phyloP scores from a whole-genome alignment of 2,888 invertebrate species.

The Agriotes lineatus region DNA sequence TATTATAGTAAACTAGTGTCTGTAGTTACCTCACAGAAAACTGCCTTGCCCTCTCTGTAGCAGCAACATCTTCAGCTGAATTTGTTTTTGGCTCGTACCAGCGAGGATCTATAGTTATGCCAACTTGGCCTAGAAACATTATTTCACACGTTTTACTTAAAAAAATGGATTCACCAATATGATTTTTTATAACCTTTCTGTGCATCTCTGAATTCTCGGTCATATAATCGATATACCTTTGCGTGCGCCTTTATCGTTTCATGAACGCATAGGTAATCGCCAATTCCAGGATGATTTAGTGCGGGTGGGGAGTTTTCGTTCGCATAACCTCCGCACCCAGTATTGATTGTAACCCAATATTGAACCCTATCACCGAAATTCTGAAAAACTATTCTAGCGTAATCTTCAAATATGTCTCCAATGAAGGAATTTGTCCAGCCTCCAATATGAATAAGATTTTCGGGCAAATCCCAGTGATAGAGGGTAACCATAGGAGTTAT shows the following conservation, averaged over 20 bases:
- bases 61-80: slow-evolving; percentile 71
- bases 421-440: slow-evolving; percentile 74
- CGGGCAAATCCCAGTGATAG: slow-evolving; percentile 60
- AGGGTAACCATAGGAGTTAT: slow-evolving; percentile 68
- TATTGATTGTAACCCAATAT: slow-evolving; percentile 69
- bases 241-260: slow-evolving; percentile 65
- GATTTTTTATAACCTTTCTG: slow-evolving; percentile 39
- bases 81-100: slow-evolving; percentile 73
- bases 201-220: slow-evolving; percentile 16
- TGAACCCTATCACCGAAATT: slow-evolving; percentile 55
- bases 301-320: slow-evolving; percentile 66
- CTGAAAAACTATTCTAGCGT: slow-evolving; percentile 64
- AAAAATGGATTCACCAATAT: no score
- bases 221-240: slow-evolving; percentile 62
- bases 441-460: slow-evolving; percentile 68
- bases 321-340: slow-evolving; percentile 60
- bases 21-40: slow-evolving; percentile 66
- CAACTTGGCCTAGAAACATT: slow-evolving; percentile 67
- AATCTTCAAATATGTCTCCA: slow-evolving; percentile 69
- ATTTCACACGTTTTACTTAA: background rate
- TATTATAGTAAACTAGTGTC: background rate
- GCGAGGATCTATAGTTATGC: slow-evolving; percentile 72
- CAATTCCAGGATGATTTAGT: slow-evolving; percentile 65
- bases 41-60: slow-evolving; percentile 71
- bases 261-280: slow-evolving; percentile 72